Evolutionary conservation across 2,797 vertebrate genomes (phyloP).

Genomic region (Manis pentadactyla): DNA sequence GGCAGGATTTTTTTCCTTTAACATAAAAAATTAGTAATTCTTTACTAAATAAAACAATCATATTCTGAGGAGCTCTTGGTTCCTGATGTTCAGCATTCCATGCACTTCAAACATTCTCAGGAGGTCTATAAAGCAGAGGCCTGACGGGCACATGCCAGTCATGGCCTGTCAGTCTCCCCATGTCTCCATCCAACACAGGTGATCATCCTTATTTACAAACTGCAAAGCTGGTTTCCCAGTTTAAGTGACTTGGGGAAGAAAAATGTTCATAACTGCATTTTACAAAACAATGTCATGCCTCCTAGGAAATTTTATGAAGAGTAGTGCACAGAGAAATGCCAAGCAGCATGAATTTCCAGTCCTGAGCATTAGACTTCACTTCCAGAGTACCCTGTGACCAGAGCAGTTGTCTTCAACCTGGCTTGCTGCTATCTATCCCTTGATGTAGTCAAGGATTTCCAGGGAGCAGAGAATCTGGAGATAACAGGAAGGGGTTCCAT

Average conservation of each 20-base stretch:
- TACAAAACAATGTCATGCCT: background rate
- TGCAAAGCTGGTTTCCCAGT: background rate
- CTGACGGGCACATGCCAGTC: rapidly evolving
- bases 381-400: background rate
- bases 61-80: background rate
- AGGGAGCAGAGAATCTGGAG: background rate
- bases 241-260: background rate
- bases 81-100: too few relatives aligned
- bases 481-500: background rate
- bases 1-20: background rate
- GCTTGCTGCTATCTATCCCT: background rate
- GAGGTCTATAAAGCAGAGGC: background rate
- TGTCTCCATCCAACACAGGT: rapidly evolving
- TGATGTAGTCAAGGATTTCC: too few relatives aligned
- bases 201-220: background rate
- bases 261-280: background rate
- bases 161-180: background rate
- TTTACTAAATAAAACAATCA: background rate
- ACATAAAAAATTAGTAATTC: background rate
- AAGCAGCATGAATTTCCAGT: background rate
- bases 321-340: background rate
- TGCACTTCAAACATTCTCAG: background rate
- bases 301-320: background rate
- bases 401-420: background rate
- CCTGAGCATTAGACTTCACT: background rate